Conservation (phyloP, 2,113 vertebrate species). For the Alethe castanea region DNA sequence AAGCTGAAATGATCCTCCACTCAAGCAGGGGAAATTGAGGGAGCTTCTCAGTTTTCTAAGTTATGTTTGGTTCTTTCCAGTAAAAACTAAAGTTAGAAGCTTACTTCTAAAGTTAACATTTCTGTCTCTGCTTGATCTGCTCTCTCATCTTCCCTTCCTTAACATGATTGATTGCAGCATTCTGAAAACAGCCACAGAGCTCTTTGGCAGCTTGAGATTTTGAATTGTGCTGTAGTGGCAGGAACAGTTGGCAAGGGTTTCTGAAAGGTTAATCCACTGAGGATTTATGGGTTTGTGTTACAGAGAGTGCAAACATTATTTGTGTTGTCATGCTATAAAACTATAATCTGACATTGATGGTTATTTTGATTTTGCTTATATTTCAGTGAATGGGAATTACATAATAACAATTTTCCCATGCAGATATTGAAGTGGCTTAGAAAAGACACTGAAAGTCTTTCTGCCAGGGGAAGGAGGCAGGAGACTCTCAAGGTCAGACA, state of each 20-base stretch:
- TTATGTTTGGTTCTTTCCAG: neutral
- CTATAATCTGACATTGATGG: constrained; percentile 59
- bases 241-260: constrained; percentile 57
- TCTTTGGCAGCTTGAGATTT: constrained; percentile 57
- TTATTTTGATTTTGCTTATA: constrained; percentile 61
- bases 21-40: neutral
- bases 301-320: constrained; percentile 48
- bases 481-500: neutral
- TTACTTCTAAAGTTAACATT: constrained; percentile 18
- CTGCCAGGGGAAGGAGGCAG: neutral
- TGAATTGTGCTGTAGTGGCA: constrained; percentile 60
- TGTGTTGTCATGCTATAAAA: constrained; percentile 45
- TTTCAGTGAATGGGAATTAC: constrained; percentile 38
- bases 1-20: neutral
- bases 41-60: neutral
- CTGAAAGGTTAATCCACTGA: constrained; percentile 56
- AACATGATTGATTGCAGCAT: constrained; percentile 50
- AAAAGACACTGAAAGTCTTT: neutral
- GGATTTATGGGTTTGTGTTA: constrained; percentile 55
- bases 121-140: constrained; percentile 33
- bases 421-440: neutral
- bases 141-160: constrained; percentile 51
- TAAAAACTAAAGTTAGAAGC: neutral
- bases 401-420: neutral
- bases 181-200: constrained; percentile 52